Evolutionary conservation across 2,113 vertebrate species (phyloP).

Genomic region (Mirounga angustirostris): DNA sequence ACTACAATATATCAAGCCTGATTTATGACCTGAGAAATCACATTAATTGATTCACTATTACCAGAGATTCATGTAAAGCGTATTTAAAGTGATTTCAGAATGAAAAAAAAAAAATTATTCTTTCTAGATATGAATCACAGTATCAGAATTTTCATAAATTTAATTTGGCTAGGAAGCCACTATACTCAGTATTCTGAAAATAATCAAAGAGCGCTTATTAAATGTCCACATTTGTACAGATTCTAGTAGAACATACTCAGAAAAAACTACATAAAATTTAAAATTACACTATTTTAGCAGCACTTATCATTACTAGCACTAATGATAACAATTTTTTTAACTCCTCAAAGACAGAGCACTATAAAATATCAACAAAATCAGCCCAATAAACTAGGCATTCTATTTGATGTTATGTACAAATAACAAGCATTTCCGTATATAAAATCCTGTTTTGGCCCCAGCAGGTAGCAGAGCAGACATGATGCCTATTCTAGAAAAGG

Average conservation of each 20-base stretch:
- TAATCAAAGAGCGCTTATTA: constrained; percentile 61
- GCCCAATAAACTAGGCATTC: neutral
- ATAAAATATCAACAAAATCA: constrained; percentile 1
- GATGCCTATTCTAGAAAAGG: neutral
- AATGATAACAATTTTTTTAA: neutral
- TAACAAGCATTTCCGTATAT: neutral
- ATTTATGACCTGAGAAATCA: constrained; percentile 64
- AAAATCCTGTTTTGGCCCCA: neutral
- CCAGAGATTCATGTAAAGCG: constrained; percentile 46
- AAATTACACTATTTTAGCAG: neutral
- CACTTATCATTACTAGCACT: neutral
- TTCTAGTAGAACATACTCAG: neutral
- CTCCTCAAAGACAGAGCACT: neutral
- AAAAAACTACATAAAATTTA: neutral
- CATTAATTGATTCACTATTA: constrained; percentile 72
- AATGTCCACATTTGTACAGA: constrained; percentile 32
- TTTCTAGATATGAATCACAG: constrained; percentile 61
- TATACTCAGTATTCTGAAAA: constrained; percentile 60
- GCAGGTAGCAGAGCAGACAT: neutral
- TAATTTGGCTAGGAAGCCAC: constrained; percentile 54
- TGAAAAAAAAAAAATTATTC: constrained; percentile 8
- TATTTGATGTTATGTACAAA: fast-evolving
- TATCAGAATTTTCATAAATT: constrained; percentile 62
- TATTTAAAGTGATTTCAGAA: constrained; percentile 73
- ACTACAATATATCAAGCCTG: constrained; percentile 36